These are phyloP conservation scores for Lamellibrachia columna DNA, from an alignment of 2,888 invertebrate species.

Conservation along the genomic window DNA sequence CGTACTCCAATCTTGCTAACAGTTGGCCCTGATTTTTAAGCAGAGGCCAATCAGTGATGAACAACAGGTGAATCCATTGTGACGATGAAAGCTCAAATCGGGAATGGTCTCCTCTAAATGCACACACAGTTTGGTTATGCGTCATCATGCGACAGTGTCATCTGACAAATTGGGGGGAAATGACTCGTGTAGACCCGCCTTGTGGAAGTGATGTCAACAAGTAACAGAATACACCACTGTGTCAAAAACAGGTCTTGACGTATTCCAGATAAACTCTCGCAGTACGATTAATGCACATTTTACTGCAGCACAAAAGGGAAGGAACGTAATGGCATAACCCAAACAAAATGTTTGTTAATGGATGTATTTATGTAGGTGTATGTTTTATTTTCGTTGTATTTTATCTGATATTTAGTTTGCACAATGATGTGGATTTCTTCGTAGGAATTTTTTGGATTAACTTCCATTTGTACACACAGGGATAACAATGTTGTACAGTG, in stretches of 20 bases:
- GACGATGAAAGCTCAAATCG: no score
- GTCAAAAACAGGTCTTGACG: neutral
- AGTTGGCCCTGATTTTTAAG: no score
- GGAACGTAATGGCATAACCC: neutral
- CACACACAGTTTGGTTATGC: no score
- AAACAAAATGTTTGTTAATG: neutral
- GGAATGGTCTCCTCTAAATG: no score
- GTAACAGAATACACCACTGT: neutral
- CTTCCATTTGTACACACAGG: neutral
- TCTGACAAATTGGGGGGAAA: no score
- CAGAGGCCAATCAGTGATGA: no score
- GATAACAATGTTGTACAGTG: neutral
- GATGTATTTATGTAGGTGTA: conserved; percentile 3
- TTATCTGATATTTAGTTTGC: neutral
- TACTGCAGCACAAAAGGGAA: neutral
- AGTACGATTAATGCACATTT: neutral
- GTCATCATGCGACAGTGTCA: no score
- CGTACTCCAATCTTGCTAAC: no score
- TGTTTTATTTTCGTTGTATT: neutral
- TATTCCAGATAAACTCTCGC: neutral
- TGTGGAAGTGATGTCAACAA: neutral
- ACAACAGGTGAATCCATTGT: no score
- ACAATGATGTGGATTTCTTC: neutral
- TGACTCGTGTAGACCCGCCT: neutral
- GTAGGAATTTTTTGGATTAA: neutral